Evolutionary conservation across 1,140 invertebrate species (phyloP).

Genomic region (Musca vetustissima): DNA sequence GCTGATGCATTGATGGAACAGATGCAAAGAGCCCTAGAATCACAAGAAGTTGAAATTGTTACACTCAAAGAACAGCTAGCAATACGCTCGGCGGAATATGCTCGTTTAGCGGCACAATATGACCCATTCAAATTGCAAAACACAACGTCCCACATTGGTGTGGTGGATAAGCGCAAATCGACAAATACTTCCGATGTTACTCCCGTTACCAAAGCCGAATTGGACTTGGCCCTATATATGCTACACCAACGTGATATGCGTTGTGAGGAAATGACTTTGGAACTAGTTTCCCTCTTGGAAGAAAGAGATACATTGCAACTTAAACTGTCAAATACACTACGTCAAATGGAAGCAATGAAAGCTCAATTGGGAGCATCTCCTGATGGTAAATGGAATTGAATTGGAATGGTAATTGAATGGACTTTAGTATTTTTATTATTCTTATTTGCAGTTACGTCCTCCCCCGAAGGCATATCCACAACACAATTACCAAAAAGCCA

Average conservation of each 20-base stretch:
- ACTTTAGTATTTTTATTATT: not conserved
- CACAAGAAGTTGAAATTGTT: conserved; percentile 69
- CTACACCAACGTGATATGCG: conserved; percentile 84
- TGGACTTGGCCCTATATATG: conserved; percentile 82
- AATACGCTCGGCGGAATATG: conserved; percentile 57
- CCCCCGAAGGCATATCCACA: not conserved
- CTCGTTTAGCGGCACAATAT: conserved; percentile 51
- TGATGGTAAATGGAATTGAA: conserved; percentile 31
- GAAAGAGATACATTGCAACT: conserved; percentile 83
- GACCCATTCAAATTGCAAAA: conserved; percentile 53
- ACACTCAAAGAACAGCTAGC: conserved; percentile 66
- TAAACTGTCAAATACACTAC: conserved; percentile 75
- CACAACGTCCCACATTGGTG: conserved; percentile 28
- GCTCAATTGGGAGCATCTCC: conserved; percentile 34
- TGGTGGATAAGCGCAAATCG: conserved; percentile 15
- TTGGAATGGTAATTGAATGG: conserved; percentile 10
- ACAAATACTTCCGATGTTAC: conserved; percentile 5
- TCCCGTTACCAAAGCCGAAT: conserved; percentile 62
- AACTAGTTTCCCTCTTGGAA: conserved; percentile 79
- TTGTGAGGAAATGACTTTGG: conserved; percentile 85
- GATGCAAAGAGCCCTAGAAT: conserved; percentile 62
- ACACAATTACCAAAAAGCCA: not conserved
- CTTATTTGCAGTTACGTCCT: not conserved
- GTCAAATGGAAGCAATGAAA: conserved; percentile 67
- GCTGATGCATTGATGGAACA: conserved; percentile 40